Evolutionary conservation across 2,113 vertebrate species (phyloP), one percentile per base, ranked within the genome.

Genomic region (rat (Rattus norvegicus)): DNA sequence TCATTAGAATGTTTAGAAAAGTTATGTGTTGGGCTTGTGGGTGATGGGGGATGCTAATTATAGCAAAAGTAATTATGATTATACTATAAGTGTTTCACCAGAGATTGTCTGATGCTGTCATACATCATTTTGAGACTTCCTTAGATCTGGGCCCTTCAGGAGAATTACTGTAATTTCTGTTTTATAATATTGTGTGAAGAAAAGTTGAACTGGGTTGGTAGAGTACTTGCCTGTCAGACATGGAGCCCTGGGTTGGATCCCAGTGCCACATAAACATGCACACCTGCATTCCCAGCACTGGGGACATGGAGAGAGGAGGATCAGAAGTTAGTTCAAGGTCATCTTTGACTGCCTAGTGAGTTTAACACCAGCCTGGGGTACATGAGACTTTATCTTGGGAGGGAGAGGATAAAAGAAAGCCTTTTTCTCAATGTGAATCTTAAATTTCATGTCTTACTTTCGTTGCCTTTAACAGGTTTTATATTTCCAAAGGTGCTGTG

Each of bases 401-500:
- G 6, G 28, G 6, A 9, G 12, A 26, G 4, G 22, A 14, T 20
- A 11, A 8, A 39, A 54, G 12, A 16, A 10, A 93, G 3, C 59
- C n/a, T 90, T 24, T 94, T n/a, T 65, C 11, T 92, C 86, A 59
- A 1, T 84, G 4, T 88, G 79, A 73, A 24, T 2, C 86, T 93
- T 59, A 81, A 72, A 14, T 95, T 96, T 97, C 61, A 93, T 92
- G 87, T 80, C 72, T 85, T 94, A 87, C 54, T 94, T 91, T 93
- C 24, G 70, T 84, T 95, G 89, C 3, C 92, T 95, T 54, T 89
- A 65, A 80, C 97, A 99, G 99, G 69, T 99, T 99, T 52, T 99
- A 99, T 93, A 99, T 99, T 96, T 99, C 99, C 92, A 99, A 99
- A 98, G 99, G 99, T 70, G 99, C 99, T 0, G 94, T 99, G 30